Base-by-base conservation (phyloP, 2,113 vertebrate genomes). In the Spea multiplicata region DNA sequence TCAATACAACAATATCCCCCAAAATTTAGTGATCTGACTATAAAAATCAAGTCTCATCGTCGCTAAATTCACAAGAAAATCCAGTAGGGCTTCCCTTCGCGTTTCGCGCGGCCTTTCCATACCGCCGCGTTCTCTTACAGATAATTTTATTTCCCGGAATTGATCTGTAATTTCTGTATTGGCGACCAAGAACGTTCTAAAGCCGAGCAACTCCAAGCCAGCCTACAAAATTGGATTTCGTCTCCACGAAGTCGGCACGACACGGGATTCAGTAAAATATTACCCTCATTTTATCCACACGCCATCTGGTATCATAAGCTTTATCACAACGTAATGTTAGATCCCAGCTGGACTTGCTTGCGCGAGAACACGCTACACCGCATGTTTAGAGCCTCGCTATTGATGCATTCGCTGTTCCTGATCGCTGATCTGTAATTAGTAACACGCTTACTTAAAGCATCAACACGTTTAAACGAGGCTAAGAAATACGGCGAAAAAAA, bases 341-440 rank as follows among this genome's bases (percentile, higher is more conserved):
- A 30, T 14, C 64, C 53, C 77, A 79, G 77, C 77, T 79, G 77
- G 77, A 73, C 70, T 55, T 12, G 55, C 77, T 66, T 45, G 61
- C 66, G 53, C 45, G 61, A 73, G 59, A 44, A 17, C 3, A 61
- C 55, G 48, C 49, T 66, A 72, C 68, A 66, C 69, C 5, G 69
- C 30, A 71, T 45, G 48, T 64, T 16, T 71, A 71, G 44, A 17
- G 69, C 69, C 16, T 62, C 57, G 47, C 10, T 10, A 72, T 66
- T 65, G 70, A 73, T 66, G 17, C 47, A 53, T 52, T 71, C 50
- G 45, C 70, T 73, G 48, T 79, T 73, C 69, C 70, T 48, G 49
- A 73, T 73, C 68, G n/a, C 70, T 66, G 77, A 79, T 66, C 77
- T 73, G 70, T 79, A 79, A 79, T 79, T 79, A 66, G 64, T 16